Percentiles rank a stretch among this genome's conserved stretches.
These are phyloP conservation scores for Chymomyza caudatula DNA, from an alignment of 2,888 invertebrate genomes.

Conservation along the genomic window DNA sequence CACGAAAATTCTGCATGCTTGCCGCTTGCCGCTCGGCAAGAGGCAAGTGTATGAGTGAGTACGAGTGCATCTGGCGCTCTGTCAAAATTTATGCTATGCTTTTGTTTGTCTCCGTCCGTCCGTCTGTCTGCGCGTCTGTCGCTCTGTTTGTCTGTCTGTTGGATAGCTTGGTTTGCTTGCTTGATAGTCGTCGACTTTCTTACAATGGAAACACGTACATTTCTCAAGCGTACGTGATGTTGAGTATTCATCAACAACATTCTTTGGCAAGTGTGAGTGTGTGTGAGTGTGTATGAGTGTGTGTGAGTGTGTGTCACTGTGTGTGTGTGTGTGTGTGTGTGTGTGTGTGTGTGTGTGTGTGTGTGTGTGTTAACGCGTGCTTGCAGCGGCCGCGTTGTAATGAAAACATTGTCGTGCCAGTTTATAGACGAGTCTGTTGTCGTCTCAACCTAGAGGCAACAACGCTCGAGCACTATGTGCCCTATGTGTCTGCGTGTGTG, in stretches of 20 bases:
- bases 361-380: slow-evolving; percentile 20
- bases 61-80: slow-evolving; percentile 11
- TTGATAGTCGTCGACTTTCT: slow-evolving; percentile 38
- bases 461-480: background rate
- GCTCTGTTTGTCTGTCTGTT: slow-evolving; percentile 15
- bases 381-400: slow-evolving; percentile 38
- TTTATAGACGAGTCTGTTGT: slow-evolving; percentile 45
- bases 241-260: slow-evolving; percentile 73
- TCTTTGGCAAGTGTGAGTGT: slow-evolving; percentile 42
- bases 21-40: background rate
- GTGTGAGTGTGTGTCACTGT: background rate
- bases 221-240: slow-evolving; percentile 74
- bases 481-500: slow-evolving; percentile 9
- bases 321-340: background rate
- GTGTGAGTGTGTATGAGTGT: slow-evolving; percentile 33
- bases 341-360: background rate
- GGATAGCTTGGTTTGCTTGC: slow-evolving; percentile 9
- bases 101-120: slow-evolving; percentile 23
- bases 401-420: slow-evolving; percentile 64
- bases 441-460: background rate
- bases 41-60: background rate
- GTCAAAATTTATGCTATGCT: slow-evolving; percentile 34
- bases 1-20: slow-evolving; percentile 17
- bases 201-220: slow-evolving; percentile 74
- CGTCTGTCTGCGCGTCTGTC: slow-evolving; percentile 9